Evolutionary conservation across 2,888 invertebrate species (phyloP).

Genomic region (Hyposoter didymator): DNA sequence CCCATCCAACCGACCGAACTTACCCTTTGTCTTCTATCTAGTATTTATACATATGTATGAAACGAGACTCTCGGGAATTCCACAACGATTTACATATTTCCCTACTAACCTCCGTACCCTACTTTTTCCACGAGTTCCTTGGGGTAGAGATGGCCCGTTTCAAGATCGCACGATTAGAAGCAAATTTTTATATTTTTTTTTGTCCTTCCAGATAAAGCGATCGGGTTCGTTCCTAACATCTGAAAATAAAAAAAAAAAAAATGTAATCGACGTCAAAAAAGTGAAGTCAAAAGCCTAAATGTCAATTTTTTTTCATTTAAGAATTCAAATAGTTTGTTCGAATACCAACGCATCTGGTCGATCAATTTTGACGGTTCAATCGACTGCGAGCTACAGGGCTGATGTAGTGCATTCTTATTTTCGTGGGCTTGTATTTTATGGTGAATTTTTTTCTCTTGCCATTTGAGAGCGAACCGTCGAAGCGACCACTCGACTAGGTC

Average conservation of each 20-base stretch:
- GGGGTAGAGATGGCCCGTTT: not conserved
- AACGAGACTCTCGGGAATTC: slow-evolving; percentile 43
- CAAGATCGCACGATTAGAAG: not conserved
- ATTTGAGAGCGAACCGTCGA: not conserved
- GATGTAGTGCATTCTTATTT: not conserved
- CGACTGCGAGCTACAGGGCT: not conserved
- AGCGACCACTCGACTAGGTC: slow-evolving; percentile 18
- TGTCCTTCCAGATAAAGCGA: not conserved
- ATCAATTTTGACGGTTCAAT: not conserved
- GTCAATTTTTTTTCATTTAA: not conserved
- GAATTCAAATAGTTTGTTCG: not conserved
- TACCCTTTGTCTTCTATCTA: slow-evolving; percentile 14
- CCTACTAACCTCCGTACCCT: not conserved
- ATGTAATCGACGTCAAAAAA: slow-evolving; percentile 1
- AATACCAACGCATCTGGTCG: not conserved
- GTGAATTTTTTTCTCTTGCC: not conserved
- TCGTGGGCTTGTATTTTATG: not conserved
- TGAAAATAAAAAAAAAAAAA: no score
- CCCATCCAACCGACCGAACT: slow-evolving; percentile 29
- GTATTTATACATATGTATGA: slow-evolving; percentile 23
- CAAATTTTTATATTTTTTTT: not conserved
- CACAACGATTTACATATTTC: slow-evolving; percentile 48
- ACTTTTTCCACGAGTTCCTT: slow-evolving; percentile 9
- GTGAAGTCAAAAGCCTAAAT: not conserved
- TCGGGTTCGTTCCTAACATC: not conserved